Evolutionary conservation across 2,888 invertebrate genomes (phyloP).

Genomic region (Pandemis heparana): DNA sequence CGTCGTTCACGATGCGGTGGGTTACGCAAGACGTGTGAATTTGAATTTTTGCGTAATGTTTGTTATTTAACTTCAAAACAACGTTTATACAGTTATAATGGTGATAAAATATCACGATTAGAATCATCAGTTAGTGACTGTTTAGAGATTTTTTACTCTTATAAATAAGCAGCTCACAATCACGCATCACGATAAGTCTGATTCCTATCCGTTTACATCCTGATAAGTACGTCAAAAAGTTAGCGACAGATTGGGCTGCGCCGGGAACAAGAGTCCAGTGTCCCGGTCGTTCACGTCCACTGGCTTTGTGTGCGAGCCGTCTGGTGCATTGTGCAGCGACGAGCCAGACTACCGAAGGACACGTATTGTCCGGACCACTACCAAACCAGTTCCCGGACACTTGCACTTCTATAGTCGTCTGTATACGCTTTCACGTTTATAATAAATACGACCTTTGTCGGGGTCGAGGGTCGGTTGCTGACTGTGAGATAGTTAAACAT

Average conservation of each 20-base stretch:
- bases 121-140: neutral
- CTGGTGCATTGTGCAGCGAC: constrained; percentile 58
- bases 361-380: constrained; percentile 63
- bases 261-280: neutral
- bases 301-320: constrained; percentile 31
- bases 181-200: neutral
- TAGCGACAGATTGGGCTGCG: neutral
- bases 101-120: neutral
- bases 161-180: neutral
- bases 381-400: constrained; percentile 74
- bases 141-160: neutral
- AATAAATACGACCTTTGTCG: constrained; percentile 57
- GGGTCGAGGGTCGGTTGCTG: constrained; percentile 49
- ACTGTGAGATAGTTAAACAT: constrained; percentile 48
- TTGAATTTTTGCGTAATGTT: neutral
- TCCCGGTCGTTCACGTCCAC: constrained; percentile 41
- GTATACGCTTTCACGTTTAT: constrained; percentile 61
- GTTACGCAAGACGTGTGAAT: neutral
- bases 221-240: neutral
- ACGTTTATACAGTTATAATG: neutral
- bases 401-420: constrained; percentile 69
- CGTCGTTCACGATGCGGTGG: constrained; percentile 3
- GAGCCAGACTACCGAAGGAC: constrained; percentile 72
- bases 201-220: neutral
- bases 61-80: neutral